Percentiles rank a stretch among this genome's conserved stretches.
These are phyloP conservation scores for Chionoecetes opilio DNA, from an alignment of 1,140 invertebrate species.

Conservation along the genomic window DNA sequence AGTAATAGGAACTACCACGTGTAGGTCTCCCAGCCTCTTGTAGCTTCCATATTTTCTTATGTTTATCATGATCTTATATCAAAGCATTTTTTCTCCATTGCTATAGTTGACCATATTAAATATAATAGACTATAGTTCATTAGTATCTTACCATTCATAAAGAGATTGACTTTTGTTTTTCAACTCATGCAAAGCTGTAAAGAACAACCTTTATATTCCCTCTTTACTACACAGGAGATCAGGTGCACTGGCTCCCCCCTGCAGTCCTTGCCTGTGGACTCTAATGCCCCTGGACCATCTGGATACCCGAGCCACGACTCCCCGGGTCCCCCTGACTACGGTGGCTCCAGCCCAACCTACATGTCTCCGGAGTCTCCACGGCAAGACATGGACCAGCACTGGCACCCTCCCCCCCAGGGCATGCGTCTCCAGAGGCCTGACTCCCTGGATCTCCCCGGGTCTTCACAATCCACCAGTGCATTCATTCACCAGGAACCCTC, in stretches of 20 bases:
- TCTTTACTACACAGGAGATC: not conserved
- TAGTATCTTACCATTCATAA: too few species aligned
- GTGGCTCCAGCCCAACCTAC: slow-evolving; percentile 52
- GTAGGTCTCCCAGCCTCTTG: too few species aligned
- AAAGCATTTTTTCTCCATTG: too few species aligned
- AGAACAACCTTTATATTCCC: too few species aligned
- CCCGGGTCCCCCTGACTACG: slow-evolving; percentile 29
- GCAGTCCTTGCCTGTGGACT: not conserved
- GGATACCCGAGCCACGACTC: slow-evolving; percentile 17
- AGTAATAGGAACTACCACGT: too few species aligned
- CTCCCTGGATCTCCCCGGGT: slow-evolving; percentile 66
- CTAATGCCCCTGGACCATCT: slow-evolving; percentile 63
- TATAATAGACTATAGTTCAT: too few species aligned
- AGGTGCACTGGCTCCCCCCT: slow-evolving; percentile 46
- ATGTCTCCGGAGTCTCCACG: slow-evolving; percentile 59
- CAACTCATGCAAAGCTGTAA: too few species aligned
- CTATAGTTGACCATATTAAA: too few species aligned
- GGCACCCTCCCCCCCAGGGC: slow-evolving; percentile 47
- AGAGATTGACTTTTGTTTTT: too few species aligned
- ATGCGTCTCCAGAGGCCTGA: slow-evolving; percentile 66
- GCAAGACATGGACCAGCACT: slow-evolving; percentile 25
- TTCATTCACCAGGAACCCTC: slow-evolving; percentile 11
- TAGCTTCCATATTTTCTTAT: too few species aligned
- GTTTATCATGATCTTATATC: too few species aligned
- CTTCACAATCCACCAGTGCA: slow-evolving; percentile 36